phyloP scores from a whole-genome alignment of 2,888 invertebrate species.

The Ennomos erosarius region DNA sequence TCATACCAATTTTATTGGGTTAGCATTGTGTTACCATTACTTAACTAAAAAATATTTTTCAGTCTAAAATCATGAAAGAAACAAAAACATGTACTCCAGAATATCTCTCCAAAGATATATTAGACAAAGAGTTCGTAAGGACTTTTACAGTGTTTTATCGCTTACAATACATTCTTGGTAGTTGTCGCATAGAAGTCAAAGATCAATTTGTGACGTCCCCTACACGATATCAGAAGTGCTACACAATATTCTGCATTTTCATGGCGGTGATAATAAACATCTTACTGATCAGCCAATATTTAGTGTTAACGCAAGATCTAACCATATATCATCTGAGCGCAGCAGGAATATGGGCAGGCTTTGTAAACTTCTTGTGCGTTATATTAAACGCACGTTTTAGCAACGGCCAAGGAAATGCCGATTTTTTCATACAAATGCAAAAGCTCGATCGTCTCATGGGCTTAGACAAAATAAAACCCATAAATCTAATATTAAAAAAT shows the following conservation, averaged over 20 bases:
- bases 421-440: constrained; percentile 61
- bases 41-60: neutral
- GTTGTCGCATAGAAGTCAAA: constrained; percentile 57
- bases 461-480: constrained; percentile 48
- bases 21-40: neutral
- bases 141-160: constrained; percentile 47
- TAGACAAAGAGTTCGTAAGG: constrained; percentile 56
- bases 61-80: constrained; percentile 14
- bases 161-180: constrained; percentile 55
- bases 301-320: constrained; percentile 27
- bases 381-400: constrained; percentile 59
- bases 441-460: constrained; percentile 62
- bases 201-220: constrained; percentile 57
- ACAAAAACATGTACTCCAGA: constrained; percentile 43
- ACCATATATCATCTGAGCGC: constrained; percentile 38
- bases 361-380: constrained; percentile 43
- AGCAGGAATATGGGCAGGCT: constrained; percentile 39
- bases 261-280: constrained; percentile 33
- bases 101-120: constrained; percentile 60
- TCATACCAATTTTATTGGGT: too few species aligned
- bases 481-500: constrained; percentile 45
- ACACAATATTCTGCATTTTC: constrained; percentile 48
- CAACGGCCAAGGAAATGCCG: constrained; percentile 53
- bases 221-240: constrained; percentile 55
- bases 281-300: constrained; percentile 29